Base-by-base conservation (phyloP, 2,113 vertebrate species). In the Macrotis lagotis region DNA sequence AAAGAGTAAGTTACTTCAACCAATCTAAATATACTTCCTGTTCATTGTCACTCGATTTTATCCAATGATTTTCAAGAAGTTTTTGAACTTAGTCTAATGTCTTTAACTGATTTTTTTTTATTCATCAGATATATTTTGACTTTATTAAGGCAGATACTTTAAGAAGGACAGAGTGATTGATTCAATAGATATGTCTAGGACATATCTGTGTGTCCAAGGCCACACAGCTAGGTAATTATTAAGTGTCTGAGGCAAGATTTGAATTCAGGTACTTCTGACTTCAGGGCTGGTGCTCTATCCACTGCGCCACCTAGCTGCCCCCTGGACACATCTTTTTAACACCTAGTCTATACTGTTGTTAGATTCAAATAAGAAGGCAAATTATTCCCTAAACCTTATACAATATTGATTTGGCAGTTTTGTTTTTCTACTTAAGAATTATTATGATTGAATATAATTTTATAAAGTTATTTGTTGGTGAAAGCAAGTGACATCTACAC, bases 381-480 rank as follows among this genome's bases (percentile, higher is more conserved):
- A 7, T 83, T 83, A 44, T 83, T 83, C 66, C 19, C 37, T n/a
- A 83, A 83, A 37, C n/a, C 19, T 44, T 83, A 44, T 44, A 83
- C 66, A 44, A 83, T 50, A 31, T 90, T 92, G 52, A 91, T 48
- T 91, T n/a, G 37, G 51, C 53, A 91, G 90, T 7, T 8, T 91
- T 44, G 52, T 83, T 96, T 51, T 92, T 44, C 51, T 94, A 16
- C 91, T 93, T 91, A 25, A 89, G 93, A 94, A 44, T 91, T 95
- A 55, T 19, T 44, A n/a, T 44, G 44, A 83, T 44, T 83, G 26
- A 88, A 91, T 91, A 50, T 2, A 37, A 25, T 83, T 94, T 22
- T 44, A 83, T 44, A 44, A 44, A 83, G 66, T 83, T 83, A 19
- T 83, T 83, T 83, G 16, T 8, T 44, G 19, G 0, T 48, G 51